A percentile compares a stretch with the other conserved stretches of the same genome.
phyloP scores from a whole-genome alignment of 2,888 invertebrate species.

The Oxyteleia sp. region DNA sequence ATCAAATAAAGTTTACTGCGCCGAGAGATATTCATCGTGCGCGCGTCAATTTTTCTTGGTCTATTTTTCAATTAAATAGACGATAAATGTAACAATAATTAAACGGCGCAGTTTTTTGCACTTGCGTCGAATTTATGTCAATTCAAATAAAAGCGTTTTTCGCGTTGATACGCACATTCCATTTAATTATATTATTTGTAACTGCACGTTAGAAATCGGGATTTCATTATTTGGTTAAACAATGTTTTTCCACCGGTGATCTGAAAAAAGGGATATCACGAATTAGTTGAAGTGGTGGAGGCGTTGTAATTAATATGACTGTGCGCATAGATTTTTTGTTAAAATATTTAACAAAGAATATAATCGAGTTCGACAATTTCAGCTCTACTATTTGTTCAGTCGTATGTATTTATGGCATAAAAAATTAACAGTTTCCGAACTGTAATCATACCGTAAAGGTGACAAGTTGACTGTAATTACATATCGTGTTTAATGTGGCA shows the following conservation, averaged over 20 bases:
- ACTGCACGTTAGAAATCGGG: neutral
- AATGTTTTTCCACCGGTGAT: neutral
- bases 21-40: neutral
- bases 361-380: neutral
- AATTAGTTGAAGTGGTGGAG: too few relatives aligned
- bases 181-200: slow-evolving; percentile 10
- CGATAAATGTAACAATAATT: neutral
- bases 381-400: neutral
- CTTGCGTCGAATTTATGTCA: neutral
- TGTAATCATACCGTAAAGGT: neutral
- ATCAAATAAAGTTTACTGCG: neutral
- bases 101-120: neutral
- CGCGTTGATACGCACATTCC: neutral
- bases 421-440: neutral
- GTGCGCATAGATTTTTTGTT: neutral
- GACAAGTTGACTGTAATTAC: neutral
- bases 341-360: neutral
- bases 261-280: too few relatives aligned
- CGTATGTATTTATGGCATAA: neutral
- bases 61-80: neutral
- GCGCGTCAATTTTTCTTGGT: neutral
- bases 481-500: neutral
- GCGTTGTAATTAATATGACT: neutral
- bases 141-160: neutral
- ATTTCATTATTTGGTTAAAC: neutral